Conservation (phyloP, 2,888 invertebrate genomes). For the Papilio demoleus region DNA sequence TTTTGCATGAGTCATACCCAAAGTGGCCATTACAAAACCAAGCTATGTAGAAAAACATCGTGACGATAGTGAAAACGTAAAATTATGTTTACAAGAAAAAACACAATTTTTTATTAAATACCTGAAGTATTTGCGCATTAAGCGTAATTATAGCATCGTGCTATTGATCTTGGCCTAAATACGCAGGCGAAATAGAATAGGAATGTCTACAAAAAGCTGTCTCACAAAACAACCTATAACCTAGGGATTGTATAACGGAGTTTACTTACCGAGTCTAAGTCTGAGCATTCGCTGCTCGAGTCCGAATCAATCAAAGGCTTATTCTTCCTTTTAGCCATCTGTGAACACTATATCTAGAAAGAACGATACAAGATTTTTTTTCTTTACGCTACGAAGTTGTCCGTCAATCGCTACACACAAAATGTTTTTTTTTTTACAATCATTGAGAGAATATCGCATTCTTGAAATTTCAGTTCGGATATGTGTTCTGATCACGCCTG, state of each 20-base stretch:
- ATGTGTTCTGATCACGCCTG: no score
- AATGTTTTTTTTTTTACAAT: slow-evolving; percentile 39
- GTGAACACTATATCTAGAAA: slow-evolving; percentile 45
- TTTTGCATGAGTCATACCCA: slow-evolving; percentile 60
- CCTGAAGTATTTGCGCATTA: slow-evolving; percentile 56
- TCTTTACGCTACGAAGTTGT: slow-evolving; percentile 48
- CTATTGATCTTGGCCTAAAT: slow-evolving; percentile 75
- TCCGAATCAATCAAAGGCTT: slow-evolving; percentile 93
- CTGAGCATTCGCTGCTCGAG: slow-evolving; percentile 91
- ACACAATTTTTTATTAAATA: slow-evolving; percentile 29
- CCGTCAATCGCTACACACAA: slow-evolving; percentile 51
- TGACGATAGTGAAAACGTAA: slow-evolving; percentile 39
- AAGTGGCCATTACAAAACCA: slow-evolving; percentile 49
- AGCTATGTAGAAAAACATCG: slow-evolving; percentile 48
- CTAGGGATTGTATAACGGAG: slow-evolving; percentile 56
- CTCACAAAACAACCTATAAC: slow-evolving; percentile 56
- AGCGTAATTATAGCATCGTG: slow-evolving; percentile 60
- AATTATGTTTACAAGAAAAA: slow-evolving; percentile 20
- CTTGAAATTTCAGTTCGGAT: slow-evolving; percentile 35
- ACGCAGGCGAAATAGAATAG: slow-evolving; percentile 68
- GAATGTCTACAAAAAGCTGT: slow-evolving; percentile 67
- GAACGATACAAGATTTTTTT: slow-evolving; percentile 46
- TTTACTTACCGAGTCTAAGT: slow-evolving; percentile 91
- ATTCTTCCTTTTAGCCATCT: slow-evolving; percentile 93
- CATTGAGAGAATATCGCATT: slow-evolving; percentile 35